phyloP scores from a whole-genome alignment of 2,888 invertebrate species.

The Galeruca laticollis region DNA sequence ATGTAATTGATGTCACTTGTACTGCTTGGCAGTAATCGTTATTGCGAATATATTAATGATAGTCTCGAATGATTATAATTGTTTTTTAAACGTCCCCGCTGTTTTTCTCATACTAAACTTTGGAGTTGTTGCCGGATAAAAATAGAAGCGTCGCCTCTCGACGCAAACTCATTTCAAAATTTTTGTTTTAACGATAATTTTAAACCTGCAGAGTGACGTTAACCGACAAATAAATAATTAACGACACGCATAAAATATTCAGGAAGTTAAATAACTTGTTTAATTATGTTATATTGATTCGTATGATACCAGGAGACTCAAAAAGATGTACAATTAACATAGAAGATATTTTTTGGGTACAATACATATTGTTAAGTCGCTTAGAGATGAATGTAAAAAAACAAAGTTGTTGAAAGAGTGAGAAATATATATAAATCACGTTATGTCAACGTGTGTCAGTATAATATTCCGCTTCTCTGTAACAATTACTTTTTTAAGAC shows the following conservation, averaged over 20 bases:
- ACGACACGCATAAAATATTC: background rate
- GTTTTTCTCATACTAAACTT: constrained; percentile 40
- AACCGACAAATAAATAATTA: background rate
- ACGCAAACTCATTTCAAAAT: background rate
- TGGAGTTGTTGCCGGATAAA: constrained; percentile 36
- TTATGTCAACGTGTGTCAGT: no score
- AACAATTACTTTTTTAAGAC: no score
- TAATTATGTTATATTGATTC: background rate
- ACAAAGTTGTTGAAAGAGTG: no score
- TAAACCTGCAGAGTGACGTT: background rate
- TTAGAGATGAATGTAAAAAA: no score
- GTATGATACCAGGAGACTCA: no score
- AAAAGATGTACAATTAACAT: no score
- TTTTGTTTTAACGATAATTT: constrained; percentile 1
- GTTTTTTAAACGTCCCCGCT: constrained; percentile 38
- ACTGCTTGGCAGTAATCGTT: constrained; percentile 42
- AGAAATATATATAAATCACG: no score
- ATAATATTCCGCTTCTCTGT: no score
- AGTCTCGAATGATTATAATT: constrained; percentile 43
- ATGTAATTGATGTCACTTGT: constrained; percentile 51
- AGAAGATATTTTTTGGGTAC: no score
- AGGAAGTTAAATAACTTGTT: background rate
- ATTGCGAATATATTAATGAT: constrained; percentile 44
- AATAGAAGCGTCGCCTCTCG: constrained; percentile 7
- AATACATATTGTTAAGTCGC: no score